Evolutionary conservation across 2,113 vertebrate genomes (phyloP), one percentile per base, ranked within the genome.

Genomic region (Datnioides undecimradiatus): DNA sequence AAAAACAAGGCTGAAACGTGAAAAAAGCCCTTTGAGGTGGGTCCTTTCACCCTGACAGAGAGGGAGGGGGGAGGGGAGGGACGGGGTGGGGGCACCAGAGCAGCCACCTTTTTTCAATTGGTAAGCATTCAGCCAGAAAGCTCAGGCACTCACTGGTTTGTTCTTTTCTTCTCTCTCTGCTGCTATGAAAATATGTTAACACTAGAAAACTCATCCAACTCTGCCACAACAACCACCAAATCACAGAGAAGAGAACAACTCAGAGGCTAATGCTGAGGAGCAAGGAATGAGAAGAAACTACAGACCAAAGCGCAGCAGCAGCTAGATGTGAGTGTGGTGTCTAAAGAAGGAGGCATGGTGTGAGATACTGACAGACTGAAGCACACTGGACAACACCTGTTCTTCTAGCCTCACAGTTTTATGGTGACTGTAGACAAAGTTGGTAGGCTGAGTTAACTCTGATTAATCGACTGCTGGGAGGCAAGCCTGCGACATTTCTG

Each of bases 111-210:
- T 86, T 92, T 94, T 93, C 67, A 76, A 93, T 95, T 95, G 93
- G 93, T 91, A 94, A 91, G 87, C 94, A 95, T 92, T 95, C 94
- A 95, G 91, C 92, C 94, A 95, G 93, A 94, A 92, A 95, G 93
- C 93, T 88, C 76, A 71, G 63, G 63, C 67, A 80, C 83, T 85
- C 71, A 68, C 62, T n/a, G 21, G 55, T 78, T 66, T 71, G 74
- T 66, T 46, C 38, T 8, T 13, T 57, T 74, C 46, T 77, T 58
- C 48, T 25, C 34, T 65, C 49, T 73, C 36, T 34, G 46, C 58
- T 27, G 43, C 51, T 21, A 36, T 72, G 69, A 66, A 83, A 87
- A 62, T 29, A 62, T 52, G 41, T 46, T 57, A 58, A 79, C 63
- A 55, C 45, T 31, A 33, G 36, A 40, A 49, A 71, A 66, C n/a